Evolutionary conservation across 2,113 vertebrate species (phyloP).

Genomic region (Ptyas mucosa): DNA sequence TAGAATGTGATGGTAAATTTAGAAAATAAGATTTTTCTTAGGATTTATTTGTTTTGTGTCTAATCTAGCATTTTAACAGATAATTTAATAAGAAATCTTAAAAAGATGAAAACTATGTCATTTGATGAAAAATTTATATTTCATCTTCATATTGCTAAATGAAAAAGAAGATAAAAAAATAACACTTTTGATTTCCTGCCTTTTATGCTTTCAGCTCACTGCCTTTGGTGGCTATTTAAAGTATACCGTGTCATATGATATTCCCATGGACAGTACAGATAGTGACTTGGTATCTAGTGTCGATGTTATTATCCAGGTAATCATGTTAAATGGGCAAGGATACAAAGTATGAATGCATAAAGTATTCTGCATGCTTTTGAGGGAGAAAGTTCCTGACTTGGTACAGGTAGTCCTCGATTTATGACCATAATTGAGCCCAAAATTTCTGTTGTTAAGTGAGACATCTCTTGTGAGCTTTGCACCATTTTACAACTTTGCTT

Average conservation of each 20-base stretch:
- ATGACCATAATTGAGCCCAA: no score
- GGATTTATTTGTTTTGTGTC: background rate
- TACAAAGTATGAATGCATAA: background rate
- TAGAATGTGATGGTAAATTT: background rate
- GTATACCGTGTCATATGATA: constrained; percentile 76
- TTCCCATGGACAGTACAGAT: constrained; percentile 72
- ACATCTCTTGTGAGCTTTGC: no score
- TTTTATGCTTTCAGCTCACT: constrained; percentile 71
- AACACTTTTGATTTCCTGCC: background rate
- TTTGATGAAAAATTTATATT: background rate
- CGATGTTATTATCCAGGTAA: constrained; percentile 80
- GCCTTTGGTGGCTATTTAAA: constrained; percentile 78
- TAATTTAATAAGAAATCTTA: background rate
- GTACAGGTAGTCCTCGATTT: no score
- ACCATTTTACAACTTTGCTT: no score
- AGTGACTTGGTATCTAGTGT: constrained; percentile 67
- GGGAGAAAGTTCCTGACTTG: background rate
- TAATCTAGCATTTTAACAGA: background rate
- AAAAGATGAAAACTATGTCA: background rate
- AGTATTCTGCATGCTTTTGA: background rate
- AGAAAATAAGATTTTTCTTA: background rate
- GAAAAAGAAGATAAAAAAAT: fast-evolving
- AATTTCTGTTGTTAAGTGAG: no score
- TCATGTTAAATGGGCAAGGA: background rate
- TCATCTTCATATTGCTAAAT: background rate